These are phyloP conservation scores for Diplodus sargus DNA, from an alignment of 2,797 vertebrate species.

Conservation along the genomic window DNA sequence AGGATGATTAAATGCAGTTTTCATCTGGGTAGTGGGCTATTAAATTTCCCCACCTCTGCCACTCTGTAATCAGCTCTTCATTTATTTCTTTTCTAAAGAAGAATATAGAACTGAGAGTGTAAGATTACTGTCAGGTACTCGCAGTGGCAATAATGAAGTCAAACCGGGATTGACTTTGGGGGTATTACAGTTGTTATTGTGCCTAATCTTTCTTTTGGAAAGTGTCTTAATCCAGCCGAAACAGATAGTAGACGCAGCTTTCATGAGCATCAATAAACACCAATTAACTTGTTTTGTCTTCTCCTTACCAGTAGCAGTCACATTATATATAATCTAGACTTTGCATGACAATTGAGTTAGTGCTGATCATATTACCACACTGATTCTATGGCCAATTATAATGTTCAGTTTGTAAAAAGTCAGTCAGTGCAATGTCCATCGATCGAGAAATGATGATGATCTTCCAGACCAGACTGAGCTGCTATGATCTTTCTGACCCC, in stretches of 20 bases:
- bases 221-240: constrained; percentile 15
- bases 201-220: constrained; percentile 11
- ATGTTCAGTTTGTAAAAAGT: constrained; percentile 18
- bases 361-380: constrained; percentile 24
- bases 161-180: constrained; percentile 14
- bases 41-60: constrained; percentile 57
- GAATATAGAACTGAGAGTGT: constrained; percentile 37
- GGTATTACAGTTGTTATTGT: not conserved
- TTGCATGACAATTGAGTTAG: constrained; percentile 9
- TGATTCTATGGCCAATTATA: constrained; percentile 23
- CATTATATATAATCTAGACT: constrained; percentile 6
- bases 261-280: not conserved
- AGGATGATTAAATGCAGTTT: constrained; percentile 67
- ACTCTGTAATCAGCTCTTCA: constrained; percentile 42
- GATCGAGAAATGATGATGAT: not conserved
- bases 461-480: not conserved
- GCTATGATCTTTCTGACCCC: not conserved
- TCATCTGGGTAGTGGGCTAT: constrained; percentile 49
- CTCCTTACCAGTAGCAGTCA: constrained; percentile 2
- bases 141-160: constrained; percentile 42
- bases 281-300: constrained; percentile 18
- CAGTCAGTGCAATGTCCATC: not conserved
- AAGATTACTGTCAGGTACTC: constrained; percentile 42
- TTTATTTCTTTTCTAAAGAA: constrained; percentile 55
- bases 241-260: not conserved